Conservation (phyloP, 2,113 vertebrate species). For the Perognathus longimembris region DNA sequence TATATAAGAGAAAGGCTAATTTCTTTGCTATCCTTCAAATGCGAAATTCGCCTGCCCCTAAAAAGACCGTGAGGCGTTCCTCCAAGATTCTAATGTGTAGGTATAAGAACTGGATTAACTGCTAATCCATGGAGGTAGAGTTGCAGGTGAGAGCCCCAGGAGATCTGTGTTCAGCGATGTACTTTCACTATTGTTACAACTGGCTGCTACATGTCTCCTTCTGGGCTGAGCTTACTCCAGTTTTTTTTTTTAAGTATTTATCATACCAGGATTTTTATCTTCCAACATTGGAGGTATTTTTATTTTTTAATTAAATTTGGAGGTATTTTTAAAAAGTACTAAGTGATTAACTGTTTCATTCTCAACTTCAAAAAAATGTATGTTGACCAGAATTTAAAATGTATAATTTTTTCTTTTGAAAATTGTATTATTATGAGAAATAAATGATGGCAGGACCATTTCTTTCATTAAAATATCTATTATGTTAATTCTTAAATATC, state of each 20-base stretch:
- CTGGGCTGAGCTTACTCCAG: slow-evolving; percentile 14
- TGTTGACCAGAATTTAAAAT: slow-evolving; percentile 60
- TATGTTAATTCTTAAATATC: slow-evolving; percentile 71
- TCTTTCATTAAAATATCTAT: slow-evolving; percentile 74
- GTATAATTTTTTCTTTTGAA: slow-evolving; percentile 78
- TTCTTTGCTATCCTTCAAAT: not conserved
- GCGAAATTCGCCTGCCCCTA: not conserved
- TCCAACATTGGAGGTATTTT: not conserved
- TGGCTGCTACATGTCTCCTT: slow-evolving; percentile 46
- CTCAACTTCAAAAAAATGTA: slow-evolving; percentile 42
- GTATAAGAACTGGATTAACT: not conserved
- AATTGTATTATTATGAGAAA: slow-evolving; percentile 70
- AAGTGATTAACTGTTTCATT: slow-evolving; percentile 56
- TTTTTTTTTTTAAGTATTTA: not conserved
- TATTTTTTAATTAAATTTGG: no score
- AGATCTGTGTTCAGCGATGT: not conserved
- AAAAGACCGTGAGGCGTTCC: not conserved
- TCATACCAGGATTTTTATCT: slow-evolving; percentile 8
- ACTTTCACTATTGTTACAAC: not conserved
- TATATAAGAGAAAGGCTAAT: not conserved
- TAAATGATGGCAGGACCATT: slow-evolving; percentile 81
- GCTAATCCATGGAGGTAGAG: not conserved
- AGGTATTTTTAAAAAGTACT: slow-evolving; percentile 44
- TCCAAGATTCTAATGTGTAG: not conserved
- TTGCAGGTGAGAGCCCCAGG: not conserved